Base-by-base conservation (phyloP, 2,888 invertebrate species). In the Cinara cedri region DNA sequence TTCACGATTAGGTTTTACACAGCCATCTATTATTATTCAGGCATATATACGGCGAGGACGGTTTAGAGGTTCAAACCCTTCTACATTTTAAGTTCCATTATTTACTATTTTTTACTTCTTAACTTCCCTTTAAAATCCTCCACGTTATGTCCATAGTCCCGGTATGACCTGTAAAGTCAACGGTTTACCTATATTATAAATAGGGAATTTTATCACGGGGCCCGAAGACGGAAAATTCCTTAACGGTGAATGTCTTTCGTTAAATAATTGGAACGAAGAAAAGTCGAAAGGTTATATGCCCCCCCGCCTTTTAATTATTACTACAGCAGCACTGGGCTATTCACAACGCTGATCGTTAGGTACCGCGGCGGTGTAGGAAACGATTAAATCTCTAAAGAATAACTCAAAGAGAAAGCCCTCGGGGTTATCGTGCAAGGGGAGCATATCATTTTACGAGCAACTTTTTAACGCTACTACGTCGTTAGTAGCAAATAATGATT, bases 401-500 rank as follows among this genome's bases (percentile, higher is more conserved):
- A 57, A 10, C n/a, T 46, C 44, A 26, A 72, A 71, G 55, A 46
- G 57, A 70, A 70, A 71, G 55, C 57, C 72, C 57, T 46, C 21
- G 10, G 10, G 55, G 55, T 44, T 55, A 51, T 44, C 19, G 19
- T 14, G 9, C 13, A 21, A 13, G n/a, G 16, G 44, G 14, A 72
- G 60, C 14, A 19, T 3, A 16, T 21, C 34, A 63, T 63, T 63
- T 74, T 34, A 34, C 51, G 21, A 1, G 14, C 21, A 42, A 63
- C 63, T 63, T 74, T 72, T 74, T 54, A 54, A 16, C 51, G 51
- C 74, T 42, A 34, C 34, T 34, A 63, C 42, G 42, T 74, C 74
- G 63, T 74, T 74, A 63, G 74, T 74, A 63, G 74, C 63, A 63
- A 74, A 74, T 74, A 63, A 54, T 21, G 74, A 74, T 74, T 74